These are phyloP conservation scores for Neopelma chrysocephalum DNA, from an alignment of 2,797 vertebrate species.

Conservation along the genomic window DNA sequence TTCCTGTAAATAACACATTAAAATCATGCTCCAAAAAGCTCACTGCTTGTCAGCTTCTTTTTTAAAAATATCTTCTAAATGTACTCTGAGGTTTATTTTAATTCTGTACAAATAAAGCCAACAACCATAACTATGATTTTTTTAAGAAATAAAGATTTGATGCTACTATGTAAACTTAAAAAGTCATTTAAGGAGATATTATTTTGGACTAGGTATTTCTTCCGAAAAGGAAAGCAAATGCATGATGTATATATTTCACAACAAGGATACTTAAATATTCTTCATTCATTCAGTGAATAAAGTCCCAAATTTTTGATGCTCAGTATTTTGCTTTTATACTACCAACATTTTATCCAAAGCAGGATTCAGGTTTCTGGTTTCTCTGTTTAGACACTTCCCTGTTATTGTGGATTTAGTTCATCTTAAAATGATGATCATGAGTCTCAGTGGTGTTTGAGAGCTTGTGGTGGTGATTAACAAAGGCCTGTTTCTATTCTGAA, in stretches of 20 bases:
- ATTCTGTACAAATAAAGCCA: neutral
- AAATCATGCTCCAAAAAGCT: neutral
- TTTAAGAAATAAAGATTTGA: neutral
- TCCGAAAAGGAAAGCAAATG: neutral
- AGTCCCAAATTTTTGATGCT: neutral
- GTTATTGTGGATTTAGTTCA: conserved; percentile 20
- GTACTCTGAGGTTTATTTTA: neutral
- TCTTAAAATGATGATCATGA: conserved; percentile 50
- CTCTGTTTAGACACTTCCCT: neutral
- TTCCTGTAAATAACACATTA: neutral
- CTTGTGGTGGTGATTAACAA: conserved; percentile 59
- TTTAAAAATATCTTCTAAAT: neutral
- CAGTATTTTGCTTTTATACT: neutral
- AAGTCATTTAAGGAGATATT: neutral
- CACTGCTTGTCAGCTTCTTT: neutral
- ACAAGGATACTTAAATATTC: neutral
- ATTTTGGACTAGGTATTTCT: neutral
- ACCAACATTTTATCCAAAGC: neutral
- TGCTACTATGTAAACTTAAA: neutral
- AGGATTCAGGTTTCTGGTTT: neutral
- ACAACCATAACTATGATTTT: neutral
- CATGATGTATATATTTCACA: rapidly evolving
- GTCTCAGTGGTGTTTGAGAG: conserved; percentile 44
- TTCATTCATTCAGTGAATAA: neutral
- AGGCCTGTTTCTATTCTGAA: conserved; percentile 54